These are phyloP conservation scores for Schizothorax lantsangensis DNA, from an alignment of 2,797 vertebrate species.

Conservation along the genomic window DNA sequence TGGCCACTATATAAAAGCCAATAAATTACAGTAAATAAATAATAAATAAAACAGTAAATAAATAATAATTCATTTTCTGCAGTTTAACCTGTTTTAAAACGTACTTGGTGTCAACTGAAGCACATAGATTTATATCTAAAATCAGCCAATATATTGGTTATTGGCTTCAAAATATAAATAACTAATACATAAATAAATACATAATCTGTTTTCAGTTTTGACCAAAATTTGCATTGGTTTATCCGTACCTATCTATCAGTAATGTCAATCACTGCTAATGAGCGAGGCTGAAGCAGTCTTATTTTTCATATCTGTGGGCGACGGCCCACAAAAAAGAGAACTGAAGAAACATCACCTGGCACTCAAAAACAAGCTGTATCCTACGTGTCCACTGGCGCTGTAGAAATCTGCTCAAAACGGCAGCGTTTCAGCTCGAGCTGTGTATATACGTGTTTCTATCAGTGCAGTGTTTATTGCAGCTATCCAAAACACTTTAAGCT, in stretches of 20 bases:
- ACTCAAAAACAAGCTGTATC: not conserved
- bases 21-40: not conserved
- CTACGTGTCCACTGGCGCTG: not conserved
- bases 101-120: too few species aligned
- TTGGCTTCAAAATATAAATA: not conserved
- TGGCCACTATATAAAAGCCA: not conserved
- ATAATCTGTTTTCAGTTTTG: too few species aligned
- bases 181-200: not conserved
- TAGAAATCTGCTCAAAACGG: not conserved
- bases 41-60: too few species aligned
- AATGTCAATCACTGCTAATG: not conserved
- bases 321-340: not conserved
- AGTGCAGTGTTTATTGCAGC: slow-evolving; percentile 35
- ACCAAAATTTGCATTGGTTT: not conserved
- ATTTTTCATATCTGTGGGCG: not conserved
- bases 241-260: not conserved
- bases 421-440: slow-evolving; percentile 8
- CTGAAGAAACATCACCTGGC: not conserved
- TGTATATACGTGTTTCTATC: slow-evolving; percentile 3
- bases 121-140: too few species aligned
- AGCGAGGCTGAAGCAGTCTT: not conserved
- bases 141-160: too few species aligned
- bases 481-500: slow-evolving; percentile 46
- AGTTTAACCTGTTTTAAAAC: not conserved
- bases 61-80: too few species aligned